Base-by-base conservation (phyloP, 2,113 vertebrate genomes). In the Todiramphus saurophagus region DNA sequence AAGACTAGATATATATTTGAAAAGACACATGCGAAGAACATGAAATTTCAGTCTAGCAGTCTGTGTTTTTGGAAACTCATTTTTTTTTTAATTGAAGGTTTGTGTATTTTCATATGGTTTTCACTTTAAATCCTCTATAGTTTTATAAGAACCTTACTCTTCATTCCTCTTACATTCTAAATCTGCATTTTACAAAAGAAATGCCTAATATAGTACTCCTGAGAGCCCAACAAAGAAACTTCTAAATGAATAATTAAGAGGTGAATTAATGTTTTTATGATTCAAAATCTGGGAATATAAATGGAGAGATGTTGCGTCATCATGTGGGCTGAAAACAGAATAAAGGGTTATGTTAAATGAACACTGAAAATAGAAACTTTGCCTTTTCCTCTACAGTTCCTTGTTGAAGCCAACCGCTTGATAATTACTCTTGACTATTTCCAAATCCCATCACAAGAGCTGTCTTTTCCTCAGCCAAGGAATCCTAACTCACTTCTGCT, bases 331-430 rank as follows among this genome's bases (percentile, higher is more conserved):
- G 96, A 85, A 95, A 97, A 94, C 69, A 96, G 97, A 98, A 97
- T 97, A 97, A 97, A 96, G 75, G 89, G 94, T 97, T 97, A 96
- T 97, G 80, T 98, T 98, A 97, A 97, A 96, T 33, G 93, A 96
- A 96, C 83, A 96, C 97, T 91, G 94, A 97, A 98, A 97, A 98
- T 96, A 97, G 97, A 97, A 97, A 94, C 87, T 92, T 97, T 98
- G 97, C 83, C 82, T 96, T 97, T 96, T 96, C 72, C 68, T 93
- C 84, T 83, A 77, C 94, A 94, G 93, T 83, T 96, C 94, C 85
- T 93, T 94, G 96, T 97, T 97, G 93, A 96, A 97, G 80, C 59
- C 92, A 95, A 86, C 70, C 8, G 4, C 90, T 90, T 96, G 93
- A 92, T 97, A 97, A 97, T 97, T 97, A 95, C 92, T 92, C 93